Evolutionary conservation across 2,888 invertebrate species (phyloP).

Genomic region (Aspidapion aeneum): DNA sequence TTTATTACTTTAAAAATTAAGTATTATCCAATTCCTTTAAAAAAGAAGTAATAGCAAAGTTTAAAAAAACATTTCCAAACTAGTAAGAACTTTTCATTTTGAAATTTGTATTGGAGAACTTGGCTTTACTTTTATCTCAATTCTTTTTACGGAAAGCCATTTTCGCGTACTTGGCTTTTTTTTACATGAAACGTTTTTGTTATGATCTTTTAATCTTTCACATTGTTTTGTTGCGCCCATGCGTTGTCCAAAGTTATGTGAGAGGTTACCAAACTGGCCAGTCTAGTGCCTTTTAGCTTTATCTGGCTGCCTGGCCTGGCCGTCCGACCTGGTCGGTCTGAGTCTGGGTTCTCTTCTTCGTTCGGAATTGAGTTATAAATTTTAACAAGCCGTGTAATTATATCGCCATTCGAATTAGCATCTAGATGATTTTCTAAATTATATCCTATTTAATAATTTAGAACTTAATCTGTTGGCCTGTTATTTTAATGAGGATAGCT

Average conservation of each 20-base stretch:
- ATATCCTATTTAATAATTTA: background rate
- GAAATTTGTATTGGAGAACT: too few relatives aligned
- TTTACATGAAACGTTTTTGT: too few relatives aligned
- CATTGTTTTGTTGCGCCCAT: background rate
- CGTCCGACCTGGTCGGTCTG: too few relatives aligned
- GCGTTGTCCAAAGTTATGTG: slow-evolving; percentile 1
- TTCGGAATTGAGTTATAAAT: slow-evolving; percentile 25
- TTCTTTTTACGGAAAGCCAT: too few relatives aligned
- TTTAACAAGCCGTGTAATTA: slow-evolving; percentile 25
- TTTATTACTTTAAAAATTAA: too few relatives aligned
- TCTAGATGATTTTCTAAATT: background rate
- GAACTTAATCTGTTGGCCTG: background rate
- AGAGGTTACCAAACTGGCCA: slow-evolving; percentile 3
- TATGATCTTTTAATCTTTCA: too few relatives aligned
- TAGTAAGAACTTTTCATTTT: too few relatives aligned
- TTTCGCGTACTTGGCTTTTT: too few relatives aligned
- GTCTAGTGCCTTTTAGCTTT: background rate
- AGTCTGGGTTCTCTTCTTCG: background rate
- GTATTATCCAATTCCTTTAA: too few relatives aligned
- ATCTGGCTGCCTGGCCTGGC: background rate
- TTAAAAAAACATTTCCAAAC: too few relatives aligned
- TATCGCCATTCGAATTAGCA: slow-evolving; percentile 7
- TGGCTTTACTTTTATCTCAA: too few relatives aligned
- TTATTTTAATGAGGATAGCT: background rate
- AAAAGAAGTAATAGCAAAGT: too few relatives aligned